These are phyloP conservation scores for Bursaphelenchus okinawaensis DNA, from an alignment of 2,888 invertebrate genomes.

Conservation along the genomic window DNA sequence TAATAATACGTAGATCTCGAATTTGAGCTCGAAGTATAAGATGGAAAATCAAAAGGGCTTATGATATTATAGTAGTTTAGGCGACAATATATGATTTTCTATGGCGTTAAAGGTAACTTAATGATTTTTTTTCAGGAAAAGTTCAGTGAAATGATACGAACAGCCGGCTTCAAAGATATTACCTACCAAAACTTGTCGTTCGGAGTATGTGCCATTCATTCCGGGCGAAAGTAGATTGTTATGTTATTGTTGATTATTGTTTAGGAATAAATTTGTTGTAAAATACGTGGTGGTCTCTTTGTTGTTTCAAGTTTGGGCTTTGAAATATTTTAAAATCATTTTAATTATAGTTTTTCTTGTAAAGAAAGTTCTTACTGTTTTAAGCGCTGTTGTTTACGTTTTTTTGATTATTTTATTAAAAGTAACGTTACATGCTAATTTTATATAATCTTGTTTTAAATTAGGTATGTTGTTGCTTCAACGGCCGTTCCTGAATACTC, in stretches of 20 bases:
- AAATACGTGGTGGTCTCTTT: not conserved
- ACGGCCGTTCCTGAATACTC: conserved; percentile 28
- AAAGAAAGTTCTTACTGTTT: no score
- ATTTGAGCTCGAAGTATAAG: no score
- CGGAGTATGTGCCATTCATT: conserved; percentile 86
- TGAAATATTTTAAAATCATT: conserved; percentile 5
- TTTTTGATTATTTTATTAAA: not conserved
- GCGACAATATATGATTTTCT: not conserved
- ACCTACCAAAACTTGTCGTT: conserved; percentile 82
- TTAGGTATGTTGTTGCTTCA: conserved; percentile 23
- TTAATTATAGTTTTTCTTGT: not conserved
- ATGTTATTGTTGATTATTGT: not conserved
- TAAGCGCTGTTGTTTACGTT: not conserved
- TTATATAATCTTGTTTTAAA: no score
- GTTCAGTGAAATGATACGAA: conserved; percentile 79
- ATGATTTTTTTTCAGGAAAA: conserved; percentile 67
- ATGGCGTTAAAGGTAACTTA: not conserved
- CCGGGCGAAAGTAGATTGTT: conserved; percentile 34
- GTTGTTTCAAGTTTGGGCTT: not conserved
- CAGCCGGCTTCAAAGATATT: conserved; percentile 81
- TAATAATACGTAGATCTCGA: no score
- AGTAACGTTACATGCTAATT: not conserved
- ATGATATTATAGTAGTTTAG: not conserved
- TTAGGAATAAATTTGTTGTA: not conserved
- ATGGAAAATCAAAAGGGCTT: no score